A percentile compares a stretch with the other conserved stretches of the same genome.
Evolutionary conservation across 2,888 invertebrate genomes (phyloP).

Genomic region (Leucophora obtusa): DNA sequence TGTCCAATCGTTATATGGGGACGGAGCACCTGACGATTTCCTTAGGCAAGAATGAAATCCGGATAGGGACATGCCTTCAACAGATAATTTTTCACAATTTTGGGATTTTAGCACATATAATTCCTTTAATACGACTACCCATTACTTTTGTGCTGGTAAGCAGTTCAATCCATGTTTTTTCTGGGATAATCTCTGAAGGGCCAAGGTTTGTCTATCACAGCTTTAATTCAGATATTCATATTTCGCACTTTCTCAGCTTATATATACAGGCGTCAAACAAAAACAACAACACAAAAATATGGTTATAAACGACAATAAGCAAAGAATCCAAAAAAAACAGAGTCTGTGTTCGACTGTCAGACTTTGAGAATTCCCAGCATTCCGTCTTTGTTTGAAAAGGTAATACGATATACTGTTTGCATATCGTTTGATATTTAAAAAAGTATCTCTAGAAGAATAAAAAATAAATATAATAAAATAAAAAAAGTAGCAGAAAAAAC

Average conservation of each 20-base stretch:
- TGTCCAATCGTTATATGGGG: no score
- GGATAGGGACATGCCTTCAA: no score
- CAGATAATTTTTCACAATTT: no score
- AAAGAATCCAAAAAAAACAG: slow-evolving; percentile 23
- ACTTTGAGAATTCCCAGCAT: slow-evolving; percentile 62
- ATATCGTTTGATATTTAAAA: slow-evolving; percentile 42
- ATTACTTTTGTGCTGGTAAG: no score
- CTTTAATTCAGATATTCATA: slow-evolving; percentile 4
- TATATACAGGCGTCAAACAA: neutral
- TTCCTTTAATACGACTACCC: no score
- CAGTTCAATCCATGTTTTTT: no score
- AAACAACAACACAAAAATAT: slow-evolving; percentile 13
- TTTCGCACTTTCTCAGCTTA: slow-evolving; percentile 36
- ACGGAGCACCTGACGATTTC: no score
- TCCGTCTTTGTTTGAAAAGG: slow-evolving; percentile 49
- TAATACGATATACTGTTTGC: slow-evolving; percentile 55
- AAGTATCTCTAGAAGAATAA: slow-evolving; percentile 24
- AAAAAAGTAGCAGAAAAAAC: slow-evolving; percentile 11
- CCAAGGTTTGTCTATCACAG: neutral
- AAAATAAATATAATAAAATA: slow-evolving; percentile 1
- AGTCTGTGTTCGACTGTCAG: slow-evolving; percentile 44
- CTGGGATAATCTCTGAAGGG: neutral
- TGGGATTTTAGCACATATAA: no score
- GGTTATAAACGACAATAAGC: slow-evolving; percentile 18
- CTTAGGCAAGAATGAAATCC: no score